These are phyloP conservation scores for Lordiphosa collinella DNA, from an alignment of 1,140 invertebrate genomes.

Conservation along the genomic window DNA sequence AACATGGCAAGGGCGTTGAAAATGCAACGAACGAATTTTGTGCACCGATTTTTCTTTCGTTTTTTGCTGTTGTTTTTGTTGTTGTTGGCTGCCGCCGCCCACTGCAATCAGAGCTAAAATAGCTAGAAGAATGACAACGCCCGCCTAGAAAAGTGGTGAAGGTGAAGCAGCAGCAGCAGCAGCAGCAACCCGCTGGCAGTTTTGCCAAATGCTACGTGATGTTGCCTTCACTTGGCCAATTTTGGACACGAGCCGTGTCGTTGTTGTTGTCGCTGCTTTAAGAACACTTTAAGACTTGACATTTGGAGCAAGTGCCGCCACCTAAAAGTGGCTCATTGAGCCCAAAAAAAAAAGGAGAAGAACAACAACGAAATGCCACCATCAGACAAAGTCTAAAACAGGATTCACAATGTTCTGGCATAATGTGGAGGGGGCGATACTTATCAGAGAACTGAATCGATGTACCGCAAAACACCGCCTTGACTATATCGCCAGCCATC, in stretches of 20 bases:
- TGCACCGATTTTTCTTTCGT: slow-evolving; percentile 29
- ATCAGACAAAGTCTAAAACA: too few species aligned
- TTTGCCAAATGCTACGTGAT: slow-evolving; percentile 44
- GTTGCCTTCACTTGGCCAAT: slow-evolving; percentile 63
- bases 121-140: slow-evolving; percentile 15
- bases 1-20: slow-evolving; percentile 48
- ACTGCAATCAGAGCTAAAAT: slow-evolving; percentile 29
- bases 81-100: slow-evolving; percentile 15
- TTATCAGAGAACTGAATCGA: too few species aligned
- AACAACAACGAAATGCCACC: too few species aligned
- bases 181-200: slow-evolving; percentile 11
- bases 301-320: slow-evolving; percentile 2
- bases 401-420: too few species aligned
- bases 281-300: slow-evolving; percentile 17
- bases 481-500: too few species aligned
- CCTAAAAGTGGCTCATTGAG: too few species aligned
- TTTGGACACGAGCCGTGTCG: slow-evolving; percentile 40
- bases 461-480: too few species aligned
- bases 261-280: not conserved
- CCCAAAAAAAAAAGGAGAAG: too few species aligned
- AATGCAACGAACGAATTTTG: too few species aligned
- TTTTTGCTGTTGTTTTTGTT: not conserved
- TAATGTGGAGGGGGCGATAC: too few species aligned
- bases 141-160: not conserved
- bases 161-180: not conserved